phyloP scores from a whole-genome alignment of 2,113 vertebrate genomes.

The Heteronetta atricapilla region DNA sequence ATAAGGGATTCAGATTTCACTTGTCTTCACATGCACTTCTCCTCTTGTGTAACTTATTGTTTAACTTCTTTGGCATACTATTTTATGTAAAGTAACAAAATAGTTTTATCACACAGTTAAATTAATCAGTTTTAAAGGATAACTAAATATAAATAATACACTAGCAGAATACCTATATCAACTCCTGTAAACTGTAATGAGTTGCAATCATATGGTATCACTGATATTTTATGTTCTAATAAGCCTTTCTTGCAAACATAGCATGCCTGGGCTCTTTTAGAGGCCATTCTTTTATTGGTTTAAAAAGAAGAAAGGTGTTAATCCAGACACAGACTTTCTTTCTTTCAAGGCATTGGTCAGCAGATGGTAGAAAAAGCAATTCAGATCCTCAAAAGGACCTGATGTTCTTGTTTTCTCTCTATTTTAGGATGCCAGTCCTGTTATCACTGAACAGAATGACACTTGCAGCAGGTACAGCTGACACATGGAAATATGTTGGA shows the following conservation, averaged over 20 bases:
- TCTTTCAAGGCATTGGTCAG: conserved; percentile 45
- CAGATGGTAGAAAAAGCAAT: conserved; percentile 67
- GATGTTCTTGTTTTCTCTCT: conserved; percentile 65
- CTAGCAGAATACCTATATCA: neutral
- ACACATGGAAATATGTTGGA: conserved; percentile 70
- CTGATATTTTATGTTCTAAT: neutral
- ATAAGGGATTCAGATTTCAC: neutral
- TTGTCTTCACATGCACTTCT: neutral
- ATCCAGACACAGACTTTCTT: conserved; percentile 38
- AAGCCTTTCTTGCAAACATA: neutral
- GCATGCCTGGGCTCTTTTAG: neutral
- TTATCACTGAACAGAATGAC: conserved; percentile 70
- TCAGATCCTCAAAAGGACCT: conserved; percentile 63
- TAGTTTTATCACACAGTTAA: neutral
- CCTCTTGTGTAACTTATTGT: neutral
- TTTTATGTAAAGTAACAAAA: neutral
- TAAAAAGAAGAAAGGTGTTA: neutral
- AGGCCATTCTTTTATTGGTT: neutral
- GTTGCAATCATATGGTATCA: neutral
- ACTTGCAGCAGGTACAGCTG: conserved; percentile 73
- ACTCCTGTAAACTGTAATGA: neutral
- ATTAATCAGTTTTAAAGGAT: neutral
- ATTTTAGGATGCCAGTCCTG: conserved; percentile 71
- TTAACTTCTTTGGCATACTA: neutral
- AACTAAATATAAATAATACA: neutral